These are phyloP conservation scores for Liasis olivaceus DNA, from an alignment of 2,797 vertebrate species.

Conservation along the genomic window DNA sequence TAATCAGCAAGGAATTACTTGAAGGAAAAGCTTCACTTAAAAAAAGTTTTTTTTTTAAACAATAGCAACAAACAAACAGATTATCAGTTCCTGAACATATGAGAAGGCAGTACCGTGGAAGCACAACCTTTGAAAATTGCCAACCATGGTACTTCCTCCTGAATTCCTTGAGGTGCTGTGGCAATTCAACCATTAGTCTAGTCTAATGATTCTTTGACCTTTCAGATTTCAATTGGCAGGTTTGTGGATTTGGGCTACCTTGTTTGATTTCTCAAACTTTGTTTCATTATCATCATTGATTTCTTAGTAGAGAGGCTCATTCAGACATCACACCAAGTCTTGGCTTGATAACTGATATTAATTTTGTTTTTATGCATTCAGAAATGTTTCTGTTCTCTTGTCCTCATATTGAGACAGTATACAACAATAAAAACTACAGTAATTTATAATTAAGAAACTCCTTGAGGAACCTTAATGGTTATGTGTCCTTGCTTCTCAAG, in stretches of 20 bases:
- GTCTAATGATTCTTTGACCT: background rate
- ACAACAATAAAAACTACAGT: background rate
- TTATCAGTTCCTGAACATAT: background rate
- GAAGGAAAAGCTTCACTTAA: too few relatives aligned
- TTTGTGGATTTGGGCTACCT: background rate
- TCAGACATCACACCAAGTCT: background rate
- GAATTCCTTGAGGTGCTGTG: background rate
- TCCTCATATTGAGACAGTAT: background rate
- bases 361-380: background rate
- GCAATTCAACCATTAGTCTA: background rate
- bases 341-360: background rate
- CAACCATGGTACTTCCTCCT: background rate
- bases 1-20: too few relatives aligned
- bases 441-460: background rate
- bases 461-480: background rate
- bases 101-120: background rate
- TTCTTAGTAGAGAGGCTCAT: background rate
- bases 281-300: background rate
- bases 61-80: background rate
- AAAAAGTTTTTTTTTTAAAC: too few relatives aligned
- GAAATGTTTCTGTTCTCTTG: background rate
- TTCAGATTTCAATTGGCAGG: background rate
- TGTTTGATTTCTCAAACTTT: background rate
- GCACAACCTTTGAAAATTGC: background rate
- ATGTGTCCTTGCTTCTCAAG: background rate